A percentile compares a stretch with the other conserved stretches of the same genome.
Conservation (phyloP, 2,888 invertebrate genomes). For the Plebejus anna region DNA sequence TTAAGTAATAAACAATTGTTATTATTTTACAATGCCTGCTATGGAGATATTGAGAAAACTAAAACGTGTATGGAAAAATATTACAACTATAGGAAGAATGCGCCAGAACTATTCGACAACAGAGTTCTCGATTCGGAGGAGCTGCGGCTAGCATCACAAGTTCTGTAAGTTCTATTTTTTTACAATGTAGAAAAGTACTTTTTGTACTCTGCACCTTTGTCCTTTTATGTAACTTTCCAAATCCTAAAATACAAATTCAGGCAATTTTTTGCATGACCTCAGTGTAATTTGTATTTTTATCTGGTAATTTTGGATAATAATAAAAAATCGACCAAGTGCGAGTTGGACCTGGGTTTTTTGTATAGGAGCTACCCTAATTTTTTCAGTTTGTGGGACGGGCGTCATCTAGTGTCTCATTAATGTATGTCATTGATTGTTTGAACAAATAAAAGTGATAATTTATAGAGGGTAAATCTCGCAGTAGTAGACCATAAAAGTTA, state of each 20-base stretch:
- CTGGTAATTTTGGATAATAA: too few species aligned
- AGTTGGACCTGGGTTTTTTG: too few species aligned
- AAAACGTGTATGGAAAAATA: slow-evolving; percentile 83
- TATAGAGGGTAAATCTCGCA: too few species aligned
- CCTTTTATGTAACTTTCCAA: not conserved
- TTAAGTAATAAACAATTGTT: slow-evolving; percentile 81
- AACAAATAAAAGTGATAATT: too few species aligned
- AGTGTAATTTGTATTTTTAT: too few species aligned
- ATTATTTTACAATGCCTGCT: slow-evolving; percentile 83
- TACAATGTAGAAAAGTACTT: slow-evolving; percentile 8
- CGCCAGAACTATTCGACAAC: slow-evolving; percentile 82
- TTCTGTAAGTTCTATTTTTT: slow-evolving; percentile 69
- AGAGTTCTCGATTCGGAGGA: slow-evolving; percentile 76
- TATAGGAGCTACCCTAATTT: too few species aligned
- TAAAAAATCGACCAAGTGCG: too few species aligned
- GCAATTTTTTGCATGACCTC: not conserved
- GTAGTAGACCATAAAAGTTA: too few species aligned
- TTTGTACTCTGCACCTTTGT: not conserved
- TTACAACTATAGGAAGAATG: slow-evolving; percentile 78
- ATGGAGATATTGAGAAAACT: slow-evolving; percentile 78
- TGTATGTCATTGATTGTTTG: too few species aligned
- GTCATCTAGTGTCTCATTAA: too few species aligned
- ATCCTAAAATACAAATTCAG: not conserved
- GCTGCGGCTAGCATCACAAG: slow-evolving; percentile 64
- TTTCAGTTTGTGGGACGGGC: too few species aligned